Base-by-base conservation (phyloP, 2,888 invertebrate species). In the Spodoptera picta region DNA sequence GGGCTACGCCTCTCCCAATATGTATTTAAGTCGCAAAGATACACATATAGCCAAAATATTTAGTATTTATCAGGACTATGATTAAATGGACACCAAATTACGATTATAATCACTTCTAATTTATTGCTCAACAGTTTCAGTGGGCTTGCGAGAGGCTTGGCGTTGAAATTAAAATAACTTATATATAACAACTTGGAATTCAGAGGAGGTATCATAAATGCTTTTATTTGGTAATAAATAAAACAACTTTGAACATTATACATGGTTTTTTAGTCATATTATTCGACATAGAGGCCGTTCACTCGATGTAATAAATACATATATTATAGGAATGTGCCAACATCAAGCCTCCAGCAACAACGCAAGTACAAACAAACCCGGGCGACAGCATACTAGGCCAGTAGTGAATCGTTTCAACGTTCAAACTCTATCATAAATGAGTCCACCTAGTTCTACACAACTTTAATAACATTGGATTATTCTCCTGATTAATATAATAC, bases 381-480 rank as follows among this genome's bases (percentile, higher is more conserved):
- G 77, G 83, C 82, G 81, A 85, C 84, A 84, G 81, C 71, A 79
- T 79, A 78, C 81, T 92, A 92, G 92, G 92, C 92, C 92, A 85
- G 87, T 82, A 88, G 87, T 87, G 84, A 66, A 61, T 81, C 78
- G 68, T 73, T 77, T 67, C 64, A 79, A 84, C 75, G 78, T 79
- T 73, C 77, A 79, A 83, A 83, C 80, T 82, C 82, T 85, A 84
- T 83, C 77, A 81, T 81, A 82, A 83, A 84, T 85, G 85, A 83
- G 84, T 84, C 85, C 84, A 87, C 82, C 83, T 87, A 88, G 87
- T 83, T 88, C 91, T 92, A 93, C 91, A 89, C 90, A 92, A 93
- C 87, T 72, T 87, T 87, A 78, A 87, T 90, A 89, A 92, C 91
- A 90, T 84, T 88, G 88, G 87, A 91, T 86, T 90, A 85, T 80